phyloP scores from a whole-genome alignment of 2,113 vertebrate genomes.

The Proterorhinus semilunaris region DNA sequence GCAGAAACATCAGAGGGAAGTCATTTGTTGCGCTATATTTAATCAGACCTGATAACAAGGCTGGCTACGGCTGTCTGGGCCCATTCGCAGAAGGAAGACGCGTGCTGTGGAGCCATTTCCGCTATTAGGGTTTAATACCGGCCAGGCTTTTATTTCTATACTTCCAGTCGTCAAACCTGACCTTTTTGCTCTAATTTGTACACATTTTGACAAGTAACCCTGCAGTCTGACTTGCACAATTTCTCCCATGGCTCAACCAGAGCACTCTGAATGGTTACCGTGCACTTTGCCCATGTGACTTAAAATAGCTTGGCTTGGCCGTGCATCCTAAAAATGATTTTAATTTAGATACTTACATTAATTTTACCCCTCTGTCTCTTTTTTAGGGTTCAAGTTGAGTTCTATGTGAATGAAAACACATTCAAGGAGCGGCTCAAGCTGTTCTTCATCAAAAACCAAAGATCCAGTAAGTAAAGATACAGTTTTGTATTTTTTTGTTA shows the following conservation, averaged over 20 bases:
- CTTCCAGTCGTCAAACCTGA: conserved; percentile 47
- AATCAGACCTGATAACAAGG: conserved; percentile 72
- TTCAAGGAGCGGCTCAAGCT: conserved; percentile 86
- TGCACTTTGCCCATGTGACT: background rate
- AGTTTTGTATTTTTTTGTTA: background rate
- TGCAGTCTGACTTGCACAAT: conserved; percentile 9
- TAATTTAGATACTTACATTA: too few species aligned
- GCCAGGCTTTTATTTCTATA: conserved; percentile 50
- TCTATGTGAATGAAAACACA: conserved; percentile 86
- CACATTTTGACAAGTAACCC: conserved; percentile 12
- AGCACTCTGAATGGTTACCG: background rate
- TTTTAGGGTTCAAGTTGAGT: conserved; percentile 83
- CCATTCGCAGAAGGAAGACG: conserved; percentile 53
- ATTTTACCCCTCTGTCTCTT: conserved; percentile 17
- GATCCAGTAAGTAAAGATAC: conserved; percentile 80
- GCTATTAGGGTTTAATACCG: conserved; percentile 66
- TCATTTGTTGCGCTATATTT: conserved; percentile 78
- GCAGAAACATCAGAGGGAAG: conserved; percentile 72
- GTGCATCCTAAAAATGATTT: too few species aligned
- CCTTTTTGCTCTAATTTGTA: conserved; percentile 29
- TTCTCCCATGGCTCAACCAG: background rate
- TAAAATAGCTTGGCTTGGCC: too few species aligned
- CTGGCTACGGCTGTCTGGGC: conserved; percentile 61
- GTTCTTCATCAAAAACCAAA: conserved; percentile 90
- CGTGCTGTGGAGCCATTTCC: conserved; percentile 65